Evolutionary conservation across 1,140 invertebrate species (phyloP).

Genomic region (Megalopta genalis): DNA sequence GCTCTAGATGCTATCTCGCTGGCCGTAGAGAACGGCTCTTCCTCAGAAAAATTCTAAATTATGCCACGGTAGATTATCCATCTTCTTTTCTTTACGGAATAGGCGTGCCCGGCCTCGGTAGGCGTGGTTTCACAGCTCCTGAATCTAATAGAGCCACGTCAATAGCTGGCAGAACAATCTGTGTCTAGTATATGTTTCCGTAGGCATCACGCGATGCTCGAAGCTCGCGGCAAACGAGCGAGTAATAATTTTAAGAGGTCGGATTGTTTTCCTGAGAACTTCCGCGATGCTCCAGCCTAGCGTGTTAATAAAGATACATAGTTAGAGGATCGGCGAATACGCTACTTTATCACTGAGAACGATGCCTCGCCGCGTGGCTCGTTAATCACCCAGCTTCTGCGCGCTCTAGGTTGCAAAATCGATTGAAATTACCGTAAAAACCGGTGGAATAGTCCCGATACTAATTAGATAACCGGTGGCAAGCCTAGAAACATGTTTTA

Average conservation of each 20-base stretch:
- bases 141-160: too few species aligned
- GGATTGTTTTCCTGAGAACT: constrained; percentile 35
- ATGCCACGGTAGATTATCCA: too few species aligned
- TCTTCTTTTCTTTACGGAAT: too few species aligned
- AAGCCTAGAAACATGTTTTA: constrained; percentile 16
- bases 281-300: not conserved
- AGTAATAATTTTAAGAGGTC: constrained; percentile 22
- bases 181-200: too few species aligned
- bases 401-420: not conserved
- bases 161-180: too few species aligned
- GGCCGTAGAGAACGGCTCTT: too few species aligned
- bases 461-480: constrained; percentile 11
- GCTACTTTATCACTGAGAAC: not conserved
- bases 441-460: not conserved
- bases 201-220: too few species aligned
- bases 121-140: too few species aligned
- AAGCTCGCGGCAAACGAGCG: not conserved
- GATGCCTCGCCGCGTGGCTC: not conserved
- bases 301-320: constrained; percentile 5
- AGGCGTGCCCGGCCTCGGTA: too few species aligned
- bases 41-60: too few species aligned
- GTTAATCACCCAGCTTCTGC: constrained; percentile 4
- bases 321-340: not conserved
- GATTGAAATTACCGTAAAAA: not conserved
- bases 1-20: too few species aligned